Evolutionary conservation across 2,888 invertebrate species (phyloP).

Genomic region (Pseudolycoriella hygida): DNA sequence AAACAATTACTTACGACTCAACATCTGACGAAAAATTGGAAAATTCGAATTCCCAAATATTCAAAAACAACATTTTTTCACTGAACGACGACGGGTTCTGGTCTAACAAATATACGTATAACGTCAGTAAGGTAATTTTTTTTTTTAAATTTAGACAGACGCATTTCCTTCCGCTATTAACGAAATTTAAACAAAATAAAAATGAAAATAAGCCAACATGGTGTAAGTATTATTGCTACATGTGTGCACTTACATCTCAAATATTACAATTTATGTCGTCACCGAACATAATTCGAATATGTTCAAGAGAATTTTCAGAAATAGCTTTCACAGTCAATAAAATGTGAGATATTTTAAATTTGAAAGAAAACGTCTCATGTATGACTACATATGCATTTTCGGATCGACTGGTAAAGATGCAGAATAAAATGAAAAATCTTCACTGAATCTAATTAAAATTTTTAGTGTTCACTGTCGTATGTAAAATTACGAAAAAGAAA

Average conservation of each 20-base stretch:
- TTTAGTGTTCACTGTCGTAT: background rate
- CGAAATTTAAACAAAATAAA: background rate
- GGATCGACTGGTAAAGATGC: too few species aligned
- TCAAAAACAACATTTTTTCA: too few species aligned
- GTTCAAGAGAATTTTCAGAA: background rate
- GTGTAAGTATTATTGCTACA: too few species aligned
- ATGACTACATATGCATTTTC: too few species aligned
- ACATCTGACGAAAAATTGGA: too few species aligned
- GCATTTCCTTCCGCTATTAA: conserved; percentile 2
- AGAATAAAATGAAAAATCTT: background rate
- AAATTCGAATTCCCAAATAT: too few species aligned
- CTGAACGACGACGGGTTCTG: too few species aligned
- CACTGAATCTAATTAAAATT: conserved; percentile 2
- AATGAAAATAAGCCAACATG: background rate
- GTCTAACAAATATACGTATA: too few species aligned
- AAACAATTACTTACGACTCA: too few species aligned
- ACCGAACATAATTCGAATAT: background rate
- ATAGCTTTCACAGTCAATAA: conserved; percentile 2
- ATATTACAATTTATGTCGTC: background rate
- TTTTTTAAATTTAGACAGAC: background rate
- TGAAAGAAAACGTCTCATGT: background rate
- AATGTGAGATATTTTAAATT: conserved; percentile 1
- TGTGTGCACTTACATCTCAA: too few species aligned
- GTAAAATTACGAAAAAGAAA: background rate
- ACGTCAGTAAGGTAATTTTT: too few species aligned